Conservation (phyloP, 2,888 invertebrate species). For the Branchellion lobata region DNA sequence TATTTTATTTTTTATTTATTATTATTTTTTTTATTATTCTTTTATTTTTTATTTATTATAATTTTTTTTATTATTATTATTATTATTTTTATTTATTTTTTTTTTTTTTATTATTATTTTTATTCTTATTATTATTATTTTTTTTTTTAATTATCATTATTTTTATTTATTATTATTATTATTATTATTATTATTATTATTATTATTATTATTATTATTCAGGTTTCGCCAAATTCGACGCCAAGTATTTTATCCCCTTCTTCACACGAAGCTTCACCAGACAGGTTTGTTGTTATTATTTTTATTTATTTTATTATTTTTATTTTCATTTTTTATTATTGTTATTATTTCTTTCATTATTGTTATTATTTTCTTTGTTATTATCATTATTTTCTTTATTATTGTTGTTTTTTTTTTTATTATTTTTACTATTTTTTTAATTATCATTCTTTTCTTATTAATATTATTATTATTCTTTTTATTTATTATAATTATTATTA, state of each 20-base stretch:
- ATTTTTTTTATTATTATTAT: neutral
- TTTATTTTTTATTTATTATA: too few species aligned
- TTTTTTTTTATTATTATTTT: neutral
- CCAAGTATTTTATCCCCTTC: conserved; percentile 91
- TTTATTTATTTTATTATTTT: neutral
- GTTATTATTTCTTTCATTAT: too few species aligned
- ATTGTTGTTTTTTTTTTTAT: too few species aligned
- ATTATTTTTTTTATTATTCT: neutral
- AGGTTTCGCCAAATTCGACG: conserved; percentile 80
- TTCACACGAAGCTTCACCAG: conserved; percentile 93
- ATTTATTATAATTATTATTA: too few species aligned
- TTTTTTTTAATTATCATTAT: neutral
- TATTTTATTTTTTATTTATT: neutral
- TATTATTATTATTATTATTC: neutral
- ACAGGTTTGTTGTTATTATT: conserved; percentile 67
- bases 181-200: neutral
- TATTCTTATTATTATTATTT: neutral
- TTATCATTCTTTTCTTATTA: too few species aligned
- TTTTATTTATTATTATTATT: neutral
- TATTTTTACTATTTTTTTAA: too few species aligned
- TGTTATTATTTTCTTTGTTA: too few species aligned
- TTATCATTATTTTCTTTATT: too few species aligned
- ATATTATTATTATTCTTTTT: too few species aligned
- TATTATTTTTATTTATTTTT: conserved; percentile 64
- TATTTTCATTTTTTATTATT: conserved; percentile 23